phyloP scores from a whole-genome alignment of 2,888 invertebrate genomes.

The Hoplodrina ambigua region DNA sequence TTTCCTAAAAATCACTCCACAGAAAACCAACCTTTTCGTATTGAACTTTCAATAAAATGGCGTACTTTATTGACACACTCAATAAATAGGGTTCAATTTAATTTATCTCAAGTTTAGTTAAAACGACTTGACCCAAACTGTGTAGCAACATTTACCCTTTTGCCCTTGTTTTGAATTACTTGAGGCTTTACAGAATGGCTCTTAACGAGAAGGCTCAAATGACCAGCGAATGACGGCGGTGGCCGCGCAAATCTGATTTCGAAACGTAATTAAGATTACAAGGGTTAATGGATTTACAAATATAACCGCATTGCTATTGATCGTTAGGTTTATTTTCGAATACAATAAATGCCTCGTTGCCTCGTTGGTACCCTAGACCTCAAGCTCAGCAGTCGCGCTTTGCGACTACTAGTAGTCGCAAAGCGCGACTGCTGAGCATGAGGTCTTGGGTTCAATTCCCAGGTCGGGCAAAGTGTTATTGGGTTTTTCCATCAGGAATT shows the following conservation, averaged over 20 bases:
- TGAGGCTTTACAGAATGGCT: slow-evolving; percentile 24
- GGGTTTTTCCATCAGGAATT: too few relatives aligned
- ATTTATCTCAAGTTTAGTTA: slow-evolving; percentile 46
- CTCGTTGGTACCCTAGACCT: too few relatives aligned
- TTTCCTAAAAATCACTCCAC: background rate
- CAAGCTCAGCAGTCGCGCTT: too few relatives aligned
- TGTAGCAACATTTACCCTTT: slow-evolving; percentile 24
- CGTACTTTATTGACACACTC: slow-evolving; percentile 15
- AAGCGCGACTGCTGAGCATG: too few relatives aligned
- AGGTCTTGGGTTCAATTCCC: too few relatives aligned
- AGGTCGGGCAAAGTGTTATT: too few relatives aligned
- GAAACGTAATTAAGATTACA: slow-evolving; percentile 23
- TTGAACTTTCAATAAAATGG: background rate
- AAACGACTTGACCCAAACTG: slow-evolving; percentile 26
- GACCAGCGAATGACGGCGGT: slow-evolving; percentile 20
- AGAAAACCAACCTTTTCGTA: background rate
- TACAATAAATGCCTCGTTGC: too few relatives aligned
- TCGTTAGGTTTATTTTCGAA: slow-evolving; percentile 8
- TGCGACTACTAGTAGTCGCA: too few relatives aligned
- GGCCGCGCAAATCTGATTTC: slow-evolving; percentile 45
- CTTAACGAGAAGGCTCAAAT: slow-evolving; percentile 44
- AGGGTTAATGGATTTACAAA: slow-evolving; percentile 12
- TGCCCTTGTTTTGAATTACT: slow-evolving; percentile 39
- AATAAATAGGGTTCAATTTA: slow-evolving; percentile 38
- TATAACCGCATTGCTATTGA: slow-evolving; percentile 3